Conservation (phyloP, 2,797 vertebrate species). For the Gymnothorax reevesii region DNA sequence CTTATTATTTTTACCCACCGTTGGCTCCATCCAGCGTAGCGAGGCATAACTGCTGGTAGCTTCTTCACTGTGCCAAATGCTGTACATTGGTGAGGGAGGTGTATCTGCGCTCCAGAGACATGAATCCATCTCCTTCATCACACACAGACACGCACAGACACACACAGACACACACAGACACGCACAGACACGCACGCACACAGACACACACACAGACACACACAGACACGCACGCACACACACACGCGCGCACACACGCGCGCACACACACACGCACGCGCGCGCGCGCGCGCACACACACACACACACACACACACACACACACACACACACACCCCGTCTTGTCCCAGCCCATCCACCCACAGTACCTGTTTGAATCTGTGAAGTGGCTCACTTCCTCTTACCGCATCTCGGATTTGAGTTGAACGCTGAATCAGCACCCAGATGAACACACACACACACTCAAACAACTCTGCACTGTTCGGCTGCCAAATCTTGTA, state of each 20-base stretch:
- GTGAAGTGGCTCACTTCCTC: not conserved
- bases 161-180: no score
- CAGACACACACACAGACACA: no score
- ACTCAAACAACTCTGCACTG: not conserved
- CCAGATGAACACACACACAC: not conserved
- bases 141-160: no score
- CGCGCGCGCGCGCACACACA: no score
- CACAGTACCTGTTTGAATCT: conserved; percentile 42
- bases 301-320: no score
- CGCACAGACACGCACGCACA: no score
- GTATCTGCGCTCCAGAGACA: not conserved
- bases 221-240: no score
- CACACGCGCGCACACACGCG: no score
- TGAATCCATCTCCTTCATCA: conserved; percentile 9
- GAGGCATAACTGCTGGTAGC: not conserved
- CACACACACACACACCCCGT: no score
- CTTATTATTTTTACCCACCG: not conserved
- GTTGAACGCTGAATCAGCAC: conserved; percentile 49
- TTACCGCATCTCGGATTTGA: conserved; percentile 23
- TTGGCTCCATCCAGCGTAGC: not conserved
- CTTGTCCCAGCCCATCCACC: not conserved
- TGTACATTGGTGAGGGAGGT: not conserved
- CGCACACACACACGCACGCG: no score
- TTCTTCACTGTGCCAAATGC: not conserved
- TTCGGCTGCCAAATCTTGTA: conserved; percentile 12